Percentiles rank a stretch among this genome's conserved stretches.
Evolutionary conservation across 2,797 vertebrate genomes (phyloP).

Genomic region (Iguana delicatissima): DNA sequence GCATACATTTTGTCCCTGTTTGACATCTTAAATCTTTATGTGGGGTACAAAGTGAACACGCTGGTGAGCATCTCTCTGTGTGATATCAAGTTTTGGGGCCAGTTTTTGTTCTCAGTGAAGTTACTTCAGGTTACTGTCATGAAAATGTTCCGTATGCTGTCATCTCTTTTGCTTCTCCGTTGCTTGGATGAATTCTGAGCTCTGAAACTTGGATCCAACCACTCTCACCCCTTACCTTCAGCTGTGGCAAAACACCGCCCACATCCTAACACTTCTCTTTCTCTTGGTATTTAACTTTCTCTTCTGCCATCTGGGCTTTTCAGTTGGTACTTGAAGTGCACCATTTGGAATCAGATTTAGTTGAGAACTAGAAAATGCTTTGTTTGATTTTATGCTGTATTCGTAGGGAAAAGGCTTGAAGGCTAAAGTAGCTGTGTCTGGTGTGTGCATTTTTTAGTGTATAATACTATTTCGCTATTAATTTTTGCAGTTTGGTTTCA

Average conservation of each 20-base stretch:
- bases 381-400: not conserved
- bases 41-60: not conserved
- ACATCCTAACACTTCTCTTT: slow-evolving; percentile 3
- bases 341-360: slow-evolving; percentile 3
- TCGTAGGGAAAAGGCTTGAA: not conserved
- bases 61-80: not conserved
- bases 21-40: not conserved
- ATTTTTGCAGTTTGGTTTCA: not conserved
- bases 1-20: not conserved
- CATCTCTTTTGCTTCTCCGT: not conserved
- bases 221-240: slow-evolving; percentile 28
- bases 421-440: not conserved
- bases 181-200: slow-evolving; percentile 2
- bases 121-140: not conserved
- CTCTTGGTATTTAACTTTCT: slow-evolving; percentile 38
- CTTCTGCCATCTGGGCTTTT: slow-evolving; percentile 8
- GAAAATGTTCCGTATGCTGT: not conserved
- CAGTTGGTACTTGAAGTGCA: not conserved
- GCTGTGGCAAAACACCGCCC: not conserved
- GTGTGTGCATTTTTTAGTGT: not conserved
- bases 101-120: not conserved
- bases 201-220: not conserved
- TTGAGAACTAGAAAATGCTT: not conserved
- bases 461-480: not conserved
- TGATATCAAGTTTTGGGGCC: not conserved